A percentile compares a stretch with the other conserved stretches of the same genome.
Evolutionary conservation across 2,888 invertebrate genomes (phyloP).

Genomic region (Tanaodytes sp.): DNA sequence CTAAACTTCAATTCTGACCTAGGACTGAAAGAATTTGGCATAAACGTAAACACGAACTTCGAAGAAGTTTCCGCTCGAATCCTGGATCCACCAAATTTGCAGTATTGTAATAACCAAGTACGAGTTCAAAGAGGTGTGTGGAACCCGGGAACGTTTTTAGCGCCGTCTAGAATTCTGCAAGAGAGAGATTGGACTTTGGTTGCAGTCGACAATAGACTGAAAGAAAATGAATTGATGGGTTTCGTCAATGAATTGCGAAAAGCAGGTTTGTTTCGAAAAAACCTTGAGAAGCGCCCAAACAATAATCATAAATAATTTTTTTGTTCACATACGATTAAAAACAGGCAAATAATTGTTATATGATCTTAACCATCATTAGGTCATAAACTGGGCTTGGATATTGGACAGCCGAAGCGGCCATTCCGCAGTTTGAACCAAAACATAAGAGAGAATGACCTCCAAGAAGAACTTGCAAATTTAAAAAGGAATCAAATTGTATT

Average conservation of each 20-base stretch:
- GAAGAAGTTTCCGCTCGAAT: constrained; percentile 85
- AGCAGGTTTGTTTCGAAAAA: too few relatives aligned
- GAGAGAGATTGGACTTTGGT: constrained; percentile 75
- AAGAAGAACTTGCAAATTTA: constrained; percentile 50
- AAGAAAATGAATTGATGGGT: constrained; percentile 16
- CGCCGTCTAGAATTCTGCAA: constrained; percentile 57
- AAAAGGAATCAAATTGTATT: constrained; percentile 72
- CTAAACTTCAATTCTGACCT: constrained; percentile 63
- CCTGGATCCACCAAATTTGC: constrained; percentile 80
- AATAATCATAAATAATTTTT: too few relatives aligned
- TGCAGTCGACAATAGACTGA: constrained; percentile 60
- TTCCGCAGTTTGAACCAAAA: neutral
- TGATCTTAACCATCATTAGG: too few relatives aligned
- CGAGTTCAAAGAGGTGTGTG: constrained; percentile 72
- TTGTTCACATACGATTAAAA: too few relatives aligned
- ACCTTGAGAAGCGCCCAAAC: too few relatives aligned
- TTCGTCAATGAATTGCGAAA: constrained; percentile 13
- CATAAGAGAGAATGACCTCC: neutral
- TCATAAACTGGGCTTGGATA: too few relatives aligned
- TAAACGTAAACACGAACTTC: constrained; percentile 84
- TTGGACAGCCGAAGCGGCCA: neutral
- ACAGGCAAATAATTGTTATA: too few relatives aligned
- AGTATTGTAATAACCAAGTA: constrained; percentile 66
- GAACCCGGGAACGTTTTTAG: constrained; percentile 70
- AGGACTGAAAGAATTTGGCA: constrained; percentile 85